Conservation (phyloP, 2,888 invertebrate genomes). For the Brenthis hecate region DNA sequence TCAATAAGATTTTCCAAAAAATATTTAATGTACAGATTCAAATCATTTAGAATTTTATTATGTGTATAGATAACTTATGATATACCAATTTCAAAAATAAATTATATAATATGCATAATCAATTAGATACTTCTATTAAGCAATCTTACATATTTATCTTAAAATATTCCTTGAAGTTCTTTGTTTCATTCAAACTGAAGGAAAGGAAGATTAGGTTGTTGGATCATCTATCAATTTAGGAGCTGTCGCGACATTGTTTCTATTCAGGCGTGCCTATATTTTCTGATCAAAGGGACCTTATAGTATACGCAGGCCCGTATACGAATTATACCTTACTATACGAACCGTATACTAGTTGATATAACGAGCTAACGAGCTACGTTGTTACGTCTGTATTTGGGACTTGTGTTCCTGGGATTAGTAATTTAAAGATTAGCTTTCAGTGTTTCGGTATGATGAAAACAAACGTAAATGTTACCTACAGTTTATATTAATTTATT, state of each 20-base stretch:
- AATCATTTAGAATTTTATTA: too few relatives aligned
- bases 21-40: too few relatives aligned
- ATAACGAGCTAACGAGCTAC: too few relatives aligned
- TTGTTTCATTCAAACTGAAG: constrained; percentile 14
- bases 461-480: too few relatives aligned
- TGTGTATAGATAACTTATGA: too few relatives aligned
- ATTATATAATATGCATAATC: not conserved
- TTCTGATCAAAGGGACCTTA: constrained; percentile 39
- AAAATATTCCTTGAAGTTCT: constrained; percentile 4
- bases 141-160: not conserved
- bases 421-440: too few relatives aligned
- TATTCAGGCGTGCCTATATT: constrained; percentile 55
- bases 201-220: constrained; percentile 46
- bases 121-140: not conserved
- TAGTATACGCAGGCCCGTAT: constrained; percentile 8
- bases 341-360: too few relatives aligned
- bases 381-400: too few relatives aligned
- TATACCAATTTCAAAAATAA: not conserved
- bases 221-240: constrained; percentile 64
- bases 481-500: too few relatives aligned
- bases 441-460: too few relatives aligned
- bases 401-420: too few relatives aligned
- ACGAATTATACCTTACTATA: not conserved
- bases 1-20: too few relatives aligned
- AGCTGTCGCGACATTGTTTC: constrained; percentile 57